These are phyloP conservation scores for Myrmophylax atrothorax DNA, from an alignment of 2,113 vertebrate genomes.

Conservation along the genomic window DNA sequence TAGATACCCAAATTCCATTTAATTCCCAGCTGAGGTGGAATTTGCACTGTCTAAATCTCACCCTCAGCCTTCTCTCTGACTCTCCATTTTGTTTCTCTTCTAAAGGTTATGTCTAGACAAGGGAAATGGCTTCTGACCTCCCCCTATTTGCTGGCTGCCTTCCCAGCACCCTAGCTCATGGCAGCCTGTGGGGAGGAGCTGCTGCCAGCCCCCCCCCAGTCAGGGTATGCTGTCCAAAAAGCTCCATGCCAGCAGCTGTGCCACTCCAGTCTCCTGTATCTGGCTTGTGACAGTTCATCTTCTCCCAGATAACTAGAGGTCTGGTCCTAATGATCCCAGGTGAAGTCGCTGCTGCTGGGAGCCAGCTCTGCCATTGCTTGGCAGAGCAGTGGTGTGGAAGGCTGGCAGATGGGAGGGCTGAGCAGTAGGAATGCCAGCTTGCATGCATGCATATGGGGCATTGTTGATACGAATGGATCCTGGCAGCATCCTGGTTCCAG, in stretches of 20 bases:
- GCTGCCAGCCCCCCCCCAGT: background rate
- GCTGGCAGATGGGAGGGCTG: background rate
- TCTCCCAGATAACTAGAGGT: background rate
- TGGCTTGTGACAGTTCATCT: background rate
- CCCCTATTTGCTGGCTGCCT: background rate
- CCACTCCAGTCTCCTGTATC: background rate
- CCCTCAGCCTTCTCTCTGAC: background rate
- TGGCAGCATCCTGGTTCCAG: background rate
- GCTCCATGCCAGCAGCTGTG: background rate
- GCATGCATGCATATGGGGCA: fast-evolving
- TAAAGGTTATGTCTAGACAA: slow-evolving; percentile 45
- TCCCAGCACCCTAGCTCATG: background rate
- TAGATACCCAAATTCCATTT: slow-evolving; percentile 53
- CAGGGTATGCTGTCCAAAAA: background rate
- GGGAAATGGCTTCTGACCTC: slow-evolving; percentile 37
- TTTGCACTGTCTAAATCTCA: slow-evolving; percentile 50
- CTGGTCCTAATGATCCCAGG: background rate
- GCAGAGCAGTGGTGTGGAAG: fast-evolving
- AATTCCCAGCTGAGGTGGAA: slow-evolving; percentile 47
- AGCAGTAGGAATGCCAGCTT: background rate
- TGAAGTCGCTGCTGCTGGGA: background rate
- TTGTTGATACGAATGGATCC: background rate
- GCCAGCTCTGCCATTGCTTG: background rate
- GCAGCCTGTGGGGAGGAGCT: background rate
- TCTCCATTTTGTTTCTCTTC: slow-evolving; percentile 53